Percentiles rank a stretch among this genome's conserved stretches.
These are phyloP conservation scores for Platysteira castanea DNA, from an alignment of 2,113 vertebrate genomes.

Conservation along the genomic window DNA sequence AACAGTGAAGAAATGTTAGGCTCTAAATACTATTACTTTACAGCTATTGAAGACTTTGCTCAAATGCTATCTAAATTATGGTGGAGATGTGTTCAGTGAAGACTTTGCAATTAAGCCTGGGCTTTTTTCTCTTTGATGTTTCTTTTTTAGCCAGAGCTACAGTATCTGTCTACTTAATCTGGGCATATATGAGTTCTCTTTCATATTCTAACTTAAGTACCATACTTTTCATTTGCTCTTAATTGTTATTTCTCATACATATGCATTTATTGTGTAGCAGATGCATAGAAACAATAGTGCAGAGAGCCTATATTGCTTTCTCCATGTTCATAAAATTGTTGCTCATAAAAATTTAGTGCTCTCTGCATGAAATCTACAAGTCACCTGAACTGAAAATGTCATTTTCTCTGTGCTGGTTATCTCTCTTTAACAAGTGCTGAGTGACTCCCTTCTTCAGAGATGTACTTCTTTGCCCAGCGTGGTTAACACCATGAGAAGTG, in stretches of 20 bases:
- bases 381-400: background rate
- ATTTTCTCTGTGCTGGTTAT: background rate
- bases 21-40: background rate
- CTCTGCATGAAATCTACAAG: background rate
- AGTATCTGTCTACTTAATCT: background rate
- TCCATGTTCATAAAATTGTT: background rate
- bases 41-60: background rate
- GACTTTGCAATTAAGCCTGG: background rate
- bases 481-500: background rate
- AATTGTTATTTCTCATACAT: background rate
- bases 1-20: background rate
- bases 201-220: background rate
- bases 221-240: background rate
- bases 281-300: background rate
- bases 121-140: background rate
- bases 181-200: background rate
- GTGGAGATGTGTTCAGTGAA: background rate
- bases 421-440: background rate
- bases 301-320: background rate
- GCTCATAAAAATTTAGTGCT: background rate
- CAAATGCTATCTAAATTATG: background rate
- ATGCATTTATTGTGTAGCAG: background rate
- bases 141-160: background rate
- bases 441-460: background rate
- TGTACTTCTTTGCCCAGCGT: background rate